A percentile compares a stretch with the other conserved stretches of the same genome.
Evolutionary conservation across 2,797 vertebrate species (phyloP).

Genomic region (Bradypus variegatus): DNA sequence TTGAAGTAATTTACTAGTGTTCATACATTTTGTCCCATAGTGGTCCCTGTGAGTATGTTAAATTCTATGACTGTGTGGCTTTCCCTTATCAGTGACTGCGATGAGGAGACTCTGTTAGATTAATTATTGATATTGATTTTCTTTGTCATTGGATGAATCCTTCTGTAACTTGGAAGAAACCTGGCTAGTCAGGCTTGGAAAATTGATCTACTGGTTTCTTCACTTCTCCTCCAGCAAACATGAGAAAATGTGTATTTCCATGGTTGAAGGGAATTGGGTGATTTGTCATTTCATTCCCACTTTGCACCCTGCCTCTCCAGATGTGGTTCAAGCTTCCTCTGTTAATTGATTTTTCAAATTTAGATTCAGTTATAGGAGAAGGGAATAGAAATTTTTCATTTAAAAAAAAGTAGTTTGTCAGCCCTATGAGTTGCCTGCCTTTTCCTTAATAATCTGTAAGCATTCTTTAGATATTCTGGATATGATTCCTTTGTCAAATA

Average conservation of each 20-base stretch:
- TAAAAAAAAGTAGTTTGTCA: slow-evolving; percentile 4
- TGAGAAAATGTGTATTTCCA: slow-evolving; percentile 42
- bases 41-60: slow-evolving; percentile 57
- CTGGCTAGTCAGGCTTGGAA: slow-evolving; percentile 41
- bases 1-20: slow-evolving; percentile 61
- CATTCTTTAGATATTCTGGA: background rate
- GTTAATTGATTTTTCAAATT: slow-evolving; percentile 62
- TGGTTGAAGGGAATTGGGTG: slow-evolving; percentile 5
- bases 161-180: slow-evolving; percentile 50
- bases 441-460: background rate
- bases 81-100: slow-evolving; percentile 42
- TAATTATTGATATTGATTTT: slow-evolving; percentile 64
- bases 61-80: slow-evolving; percentile 45
- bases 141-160: slow-evolving; percentile 46
- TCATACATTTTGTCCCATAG: slow-evolving; percentile 62
- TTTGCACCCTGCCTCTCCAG: background rate
- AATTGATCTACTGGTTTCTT: slow-evolving; percentile 53
- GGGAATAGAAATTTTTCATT: slow-evolving; percentile 42
- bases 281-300: background rate
- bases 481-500: accelerated
- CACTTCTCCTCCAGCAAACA: slow-evolving; percentile 32
- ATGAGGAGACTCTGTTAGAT: slow-evolving; percentile 50
- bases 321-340: slow-evolving; percentile 5
- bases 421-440: too few relatives aligned
- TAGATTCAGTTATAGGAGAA: slow-evolving; percentile 49